Base-by-base conservation (phyloP, 2,888 invertebrate species). In the Argynnis bischoffii region DNA sequence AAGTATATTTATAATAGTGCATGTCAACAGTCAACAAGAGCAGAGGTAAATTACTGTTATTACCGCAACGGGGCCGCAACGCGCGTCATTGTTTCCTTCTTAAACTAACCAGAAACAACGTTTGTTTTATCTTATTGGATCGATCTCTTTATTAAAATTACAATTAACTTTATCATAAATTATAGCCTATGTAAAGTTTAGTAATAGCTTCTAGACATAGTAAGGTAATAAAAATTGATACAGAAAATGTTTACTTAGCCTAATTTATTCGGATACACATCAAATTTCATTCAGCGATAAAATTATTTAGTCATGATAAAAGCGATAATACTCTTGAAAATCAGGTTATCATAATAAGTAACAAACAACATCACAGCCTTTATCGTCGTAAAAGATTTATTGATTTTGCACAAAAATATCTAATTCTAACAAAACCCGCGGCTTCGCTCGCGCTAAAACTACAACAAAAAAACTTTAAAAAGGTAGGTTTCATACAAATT, bases 31-130 rank as follows among this genome's bases (percentile, higher is more conserved):
- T 55, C 55, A 67, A 55, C 66, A 70, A 59, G 56, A 65, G 55
- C 64, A 66, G 66, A 55, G 64, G 66, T 60, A 66, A 72, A 70
- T 69, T 69, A 67, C 71, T 69, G 64, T 67, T 67, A 69, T 71
- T 60, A 69, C 55, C 65, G 53, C 69, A 71, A 63, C 14, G 57
- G 59, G 59, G 68, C 65, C 66, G 51, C 51, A 50, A 66, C 35
- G 8, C 57, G 31, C 35, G 50, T 56, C 64, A 66, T 48, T 64
- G 56, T 69, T 60, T 51, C 47, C 21, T 18, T 51, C 51, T 15
- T 41, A 35, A 41, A 35, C 48, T 59, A 63, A 63, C 60, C 53
- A 67, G 11, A 11, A 41, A 41, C 6, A 35, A 35, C 1, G 35
- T 41, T 41, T 41, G 35, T 41, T 11, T 11, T 41, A 35, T 35